phyloP scores from a whole-genome alignment of 2,888 invertebrate species.

The Mimachlamys varia region DNA sequence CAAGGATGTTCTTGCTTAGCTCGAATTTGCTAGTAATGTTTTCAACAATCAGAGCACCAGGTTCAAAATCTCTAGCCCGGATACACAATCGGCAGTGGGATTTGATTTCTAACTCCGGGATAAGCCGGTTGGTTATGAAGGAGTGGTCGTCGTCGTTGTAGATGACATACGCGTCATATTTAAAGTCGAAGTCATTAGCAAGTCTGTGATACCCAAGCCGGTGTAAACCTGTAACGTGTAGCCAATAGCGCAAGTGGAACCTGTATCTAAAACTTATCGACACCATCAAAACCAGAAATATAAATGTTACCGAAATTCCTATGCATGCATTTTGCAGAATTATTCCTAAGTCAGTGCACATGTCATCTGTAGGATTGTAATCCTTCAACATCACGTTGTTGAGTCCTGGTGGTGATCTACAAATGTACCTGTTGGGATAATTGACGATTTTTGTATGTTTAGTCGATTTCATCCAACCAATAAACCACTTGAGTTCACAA shows the following conservation, averaged over 20 bases:
- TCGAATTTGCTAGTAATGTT: slow-evolving; percentile 54
- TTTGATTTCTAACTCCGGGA: slow-evolving; percentile 42
- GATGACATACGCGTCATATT: slow-evolving; percentile 44
- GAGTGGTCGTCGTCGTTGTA: slow-evolving; percentile 42
- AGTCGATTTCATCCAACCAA: slow-evolving; percentile 44
- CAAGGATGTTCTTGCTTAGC: slow-evolving; percentile 50
- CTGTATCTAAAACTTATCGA: slow-evolving; percentile 38
- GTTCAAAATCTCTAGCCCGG: slow-evolving; percentile 46
- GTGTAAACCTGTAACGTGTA: slow-evolving; percentile 3
- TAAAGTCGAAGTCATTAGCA: slow-evolving; percentile 12
- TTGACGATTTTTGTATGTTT: slow-evolving; percentile 34
- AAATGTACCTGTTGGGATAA: background rate
- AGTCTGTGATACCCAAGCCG: background rate
- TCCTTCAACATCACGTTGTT: background rate
- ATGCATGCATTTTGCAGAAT: background rate
- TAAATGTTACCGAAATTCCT: background rate
- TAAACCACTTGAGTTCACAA: slow-evolving; percentile 54
- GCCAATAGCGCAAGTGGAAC: slow-evolving; percentile 41
- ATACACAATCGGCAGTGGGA: slow-evolving; percentile 42
- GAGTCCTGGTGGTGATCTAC: slow-evolving; percentile 6
- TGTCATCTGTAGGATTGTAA: slow-evolving; percentile 7
- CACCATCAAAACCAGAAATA: background rate
- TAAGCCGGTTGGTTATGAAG: slow-evolving; percentile 32
- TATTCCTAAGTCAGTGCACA: background rate
- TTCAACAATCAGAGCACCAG: slow-evolving; percentile 47